These are phyloP conservation scores for Ailuropoda melanoleuca DNA, from an alignment of 2,113 vertebrate genomes.

Conservation along the genomic window DNA sequence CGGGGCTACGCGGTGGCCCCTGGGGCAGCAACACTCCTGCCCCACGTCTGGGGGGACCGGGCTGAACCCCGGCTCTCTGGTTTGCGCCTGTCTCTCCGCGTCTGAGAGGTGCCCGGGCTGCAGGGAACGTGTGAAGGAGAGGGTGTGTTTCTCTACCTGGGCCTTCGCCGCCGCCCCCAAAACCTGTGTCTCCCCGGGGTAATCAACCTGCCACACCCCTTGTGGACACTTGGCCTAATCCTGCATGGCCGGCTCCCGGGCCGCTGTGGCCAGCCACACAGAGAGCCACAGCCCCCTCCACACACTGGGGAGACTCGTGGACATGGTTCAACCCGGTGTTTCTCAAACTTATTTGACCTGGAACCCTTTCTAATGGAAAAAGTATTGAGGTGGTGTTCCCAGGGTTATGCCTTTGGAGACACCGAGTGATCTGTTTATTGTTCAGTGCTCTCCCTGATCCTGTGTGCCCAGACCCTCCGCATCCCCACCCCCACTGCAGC, in stretches of 20 bases:
- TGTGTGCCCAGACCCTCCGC: neutral
- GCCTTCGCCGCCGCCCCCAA: rapidly evolving
- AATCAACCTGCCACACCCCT: rapidly evolving
- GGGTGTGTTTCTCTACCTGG: neutral
- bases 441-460: neutral
- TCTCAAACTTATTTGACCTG: neutral
- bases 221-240: rapidly evolving
- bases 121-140: rapidly evolving
- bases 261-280: neutral
- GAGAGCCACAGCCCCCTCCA: neutral
- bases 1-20: neutral
- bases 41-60: rapidly evolving
- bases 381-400: neutral
- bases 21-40: neutral
- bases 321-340: neutral
- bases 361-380: neutral
- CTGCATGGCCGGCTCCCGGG: rapidly evolving
- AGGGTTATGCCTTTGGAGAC: neutral
- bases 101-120: rapidly evolving
- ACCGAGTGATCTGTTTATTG: rapidly evolving
- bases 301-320: no score
- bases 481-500: neutral
- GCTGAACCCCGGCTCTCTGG: rapidly evolving
- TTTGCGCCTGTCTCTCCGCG: neutral
- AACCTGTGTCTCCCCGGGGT: rapidly evolving